These are phyloP conservation scores for Cyprinodon diabolis DNA, from an alignment of 2,797 vertebrate genomes.

Conservation along the genomic window DNA sequence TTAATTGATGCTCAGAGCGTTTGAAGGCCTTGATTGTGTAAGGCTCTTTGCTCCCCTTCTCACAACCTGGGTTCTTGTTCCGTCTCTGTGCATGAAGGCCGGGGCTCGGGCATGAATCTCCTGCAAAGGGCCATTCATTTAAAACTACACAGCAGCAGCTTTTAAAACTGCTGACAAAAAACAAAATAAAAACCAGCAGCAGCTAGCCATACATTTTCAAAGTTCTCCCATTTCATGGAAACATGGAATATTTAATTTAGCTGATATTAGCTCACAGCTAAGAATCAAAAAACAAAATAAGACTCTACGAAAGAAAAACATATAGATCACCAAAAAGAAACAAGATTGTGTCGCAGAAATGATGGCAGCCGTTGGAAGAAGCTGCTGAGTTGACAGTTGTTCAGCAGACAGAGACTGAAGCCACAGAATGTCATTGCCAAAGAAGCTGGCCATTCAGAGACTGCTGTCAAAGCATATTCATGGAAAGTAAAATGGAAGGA, in stretches of 20 bases:
- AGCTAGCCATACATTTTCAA: background rate
- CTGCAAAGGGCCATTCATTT: conserved; percentile 40
- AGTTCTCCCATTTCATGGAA: background rate
- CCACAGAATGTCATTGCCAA: background rate
- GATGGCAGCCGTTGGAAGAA: background rate
- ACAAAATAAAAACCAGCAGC: conserved; percentile 14
- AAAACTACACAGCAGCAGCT: background rate
- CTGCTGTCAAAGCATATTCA: background rate
- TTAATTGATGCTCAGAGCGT: conserved; percentile 81
- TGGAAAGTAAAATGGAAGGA: background rate
- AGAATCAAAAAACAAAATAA: background rate
- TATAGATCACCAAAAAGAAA: background rate
- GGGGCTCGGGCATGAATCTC: conserved; percentile 24
- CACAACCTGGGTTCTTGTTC: conserved; percentile 64
- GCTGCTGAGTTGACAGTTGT: background rate
- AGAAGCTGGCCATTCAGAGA: background rate
- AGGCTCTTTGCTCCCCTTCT: conserved; percentile 47
- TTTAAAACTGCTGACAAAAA: conserved; percentile 7
- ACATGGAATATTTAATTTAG: background rate
- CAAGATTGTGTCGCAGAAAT: background rate
- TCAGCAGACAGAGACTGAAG: background rate
- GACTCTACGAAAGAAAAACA: background rate
- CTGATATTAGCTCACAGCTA: background rate
- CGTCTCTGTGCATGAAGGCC: conserved; percentile 21
- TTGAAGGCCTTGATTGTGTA: conserved; percentile 78